Conservation (phyloP, 2,888 invertebrate genomes). For the Drepana falcataria region DNA sequence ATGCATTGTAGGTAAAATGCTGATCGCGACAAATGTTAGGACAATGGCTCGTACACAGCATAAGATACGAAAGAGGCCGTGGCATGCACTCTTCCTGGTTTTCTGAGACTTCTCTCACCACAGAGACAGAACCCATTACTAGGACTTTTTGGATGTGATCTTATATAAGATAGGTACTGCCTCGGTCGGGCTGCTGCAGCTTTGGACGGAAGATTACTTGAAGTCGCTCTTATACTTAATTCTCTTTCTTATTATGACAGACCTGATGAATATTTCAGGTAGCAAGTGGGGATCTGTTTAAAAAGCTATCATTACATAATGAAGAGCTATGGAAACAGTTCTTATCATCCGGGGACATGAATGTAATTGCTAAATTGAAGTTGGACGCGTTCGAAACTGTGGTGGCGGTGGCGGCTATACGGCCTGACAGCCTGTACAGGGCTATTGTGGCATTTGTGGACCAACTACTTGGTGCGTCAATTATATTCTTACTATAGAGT, state of each 20-base stretch:
- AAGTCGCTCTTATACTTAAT: too few species aligned
- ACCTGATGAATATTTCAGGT: slow-evolving; percentile 48
- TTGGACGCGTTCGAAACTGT: slow-evolving; percentile 89
- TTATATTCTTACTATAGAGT: neutral
- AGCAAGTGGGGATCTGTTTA: slow-evolving; percentile 80
- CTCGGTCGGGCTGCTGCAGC: too few species aligned
- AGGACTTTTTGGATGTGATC: too few species aligned
- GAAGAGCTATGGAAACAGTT: slow-evolving; percentile 83
- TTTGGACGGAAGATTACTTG: too few species aligned
- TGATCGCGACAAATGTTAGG: too few species aligned
- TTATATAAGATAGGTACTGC: too few species aligned
- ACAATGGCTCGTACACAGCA: too few species aligned
- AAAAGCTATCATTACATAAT: slow-evolving; percentile 80
- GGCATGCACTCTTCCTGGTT: too few species aligned
- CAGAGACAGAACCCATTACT: too few species aligned
- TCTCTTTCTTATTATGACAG: neutral
- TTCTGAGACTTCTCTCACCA: too few species aligned
- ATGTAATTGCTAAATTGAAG: slow-evolving; percentile 78
- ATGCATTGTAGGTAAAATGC: too few species aligned
- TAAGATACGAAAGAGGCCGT: too few species aligned
- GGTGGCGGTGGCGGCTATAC: slow-evolving; percentile 86
- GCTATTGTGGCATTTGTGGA: slow-evolving; percentile 86
- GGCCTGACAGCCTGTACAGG: slow-evolving; percentile 90
- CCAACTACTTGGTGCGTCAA: slow-evolving; percentile 76
- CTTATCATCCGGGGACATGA: slow-evolving; percentile 80